These are phyloP conservation scores for Unio delphinus DNA, from an alignment of 2,888 invertebrate species.

Conservation along the genomic window DNA sequence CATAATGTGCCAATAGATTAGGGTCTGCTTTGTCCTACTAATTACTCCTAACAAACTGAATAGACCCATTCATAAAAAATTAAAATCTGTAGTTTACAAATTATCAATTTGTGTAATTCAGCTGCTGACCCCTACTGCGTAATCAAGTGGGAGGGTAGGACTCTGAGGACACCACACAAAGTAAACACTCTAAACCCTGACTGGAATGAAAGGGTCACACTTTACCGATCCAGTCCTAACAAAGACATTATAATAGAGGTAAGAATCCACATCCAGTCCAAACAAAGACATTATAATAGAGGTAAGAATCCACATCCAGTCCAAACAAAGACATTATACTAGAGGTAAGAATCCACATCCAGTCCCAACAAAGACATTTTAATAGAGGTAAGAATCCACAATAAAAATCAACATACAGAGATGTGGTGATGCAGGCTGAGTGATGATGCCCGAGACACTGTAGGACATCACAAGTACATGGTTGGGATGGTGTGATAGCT, in stretches of 20 bases:
- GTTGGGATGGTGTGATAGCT: too few relatives aligned
- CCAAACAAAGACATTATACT: constrained; percentile 71
- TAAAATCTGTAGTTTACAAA: too few relatives aligned
- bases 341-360: constrained; percentile 54
- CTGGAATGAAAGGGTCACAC: constrained; percentile 72
- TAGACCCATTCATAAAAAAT: too few relatives aligned
- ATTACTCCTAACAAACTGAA: too few relatives aligned
- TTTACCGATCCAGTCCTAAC: constrained; percentile 72
- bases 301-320: constrained; percentile 42
- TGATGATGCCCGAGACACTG: too few relatives aligned
- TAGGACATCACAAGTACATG: too few relatives aligned
- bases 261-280: constrained; percentile 38
- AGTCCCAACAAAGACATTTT: constrained; percentile 71
- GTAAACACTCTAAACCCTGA: constrained; percentile 71
- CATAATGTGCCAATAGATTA: too few relatives aligned
- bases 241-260: constrained; percentile 71
- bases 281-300: constrained; percentile 71
- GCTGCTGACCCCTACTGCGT: constrained; percentile 73
- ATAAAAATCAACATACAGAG: too few relatives aligned
- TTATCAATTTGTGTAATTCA: constrained; percentile 16
- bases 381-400: constrained; percentile 49
- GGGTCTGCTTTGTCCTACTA: too few relatives aligned
- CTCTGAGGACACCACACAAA: constrained; percentile 67
- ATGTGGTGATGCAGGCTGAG: too few relatives aligned
- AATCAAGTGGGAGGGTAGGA: constrained; percentile 73